Base-by-base conservation (phyloP, 2,888 invertebrate genomes). In the Tenodera sinensis region DNA sequence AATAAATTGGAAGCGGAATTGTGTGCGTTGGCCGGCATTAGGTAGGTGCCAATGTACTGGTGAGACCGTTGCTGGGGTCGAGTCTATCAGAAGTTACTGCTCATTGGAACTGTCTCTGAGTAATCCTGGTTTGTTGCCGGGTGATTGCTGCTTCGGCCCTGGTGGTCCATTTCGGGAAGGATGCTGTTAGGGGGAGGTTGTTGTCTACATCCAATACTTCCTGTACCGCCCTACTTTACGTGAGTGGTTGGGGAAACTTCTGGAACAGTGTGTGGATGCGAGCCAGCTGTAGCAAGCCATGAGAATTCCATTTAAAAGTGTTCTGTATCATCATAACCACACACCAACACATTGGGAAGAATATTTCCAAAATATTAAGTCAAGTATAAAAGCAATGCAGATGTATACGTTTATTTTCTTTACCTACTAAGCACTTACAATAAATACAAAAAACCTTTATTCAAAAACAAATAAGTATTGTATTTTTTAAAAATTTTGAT, bases 21-120 rank as follows among this genome's bases (percentile, higher is more conserved):
- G 86, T 81, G 81, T 85, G 20, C 28, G 85, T 85, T 86, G 86
- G 28, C 25, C 12, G 30, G 28, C 30, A 84, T 82, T 30, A n/a
- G 54, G 54, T 71, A 82, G 87, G 87, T 87, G 87, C 83, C 87
- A 87, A 87, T 87, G 87, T 87, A 83, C 87, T 71, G 34, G 25
- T 30, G 82, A 86, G 86, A 86, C 30, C 25, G 42, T 85, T 85
- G 27, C 81, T 28, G 6, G 28, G 15, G 86, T 86, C 20, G 86
- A 86, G 86, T 87, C 87, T 87, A 87, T 87, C 87, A 87, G 87
- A 87, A 87, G 87, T 87, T 87, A 87, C 87, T 87, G 87, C 87
- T 83, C 87, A 87, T 87, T 86, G 87, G 87, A 83, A 34, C 87
- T 82, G 87, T 87, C 87, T 28, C 20, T 8, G n/a, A 34, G 87